Percentiles rank a stretch among this genome's conserved stretches.
These are phyloP conservation scores for Heterohyrax brucei DNA, from an alignment of 2,797 vertebrate species.

Conservation along the genomic window DNA sequence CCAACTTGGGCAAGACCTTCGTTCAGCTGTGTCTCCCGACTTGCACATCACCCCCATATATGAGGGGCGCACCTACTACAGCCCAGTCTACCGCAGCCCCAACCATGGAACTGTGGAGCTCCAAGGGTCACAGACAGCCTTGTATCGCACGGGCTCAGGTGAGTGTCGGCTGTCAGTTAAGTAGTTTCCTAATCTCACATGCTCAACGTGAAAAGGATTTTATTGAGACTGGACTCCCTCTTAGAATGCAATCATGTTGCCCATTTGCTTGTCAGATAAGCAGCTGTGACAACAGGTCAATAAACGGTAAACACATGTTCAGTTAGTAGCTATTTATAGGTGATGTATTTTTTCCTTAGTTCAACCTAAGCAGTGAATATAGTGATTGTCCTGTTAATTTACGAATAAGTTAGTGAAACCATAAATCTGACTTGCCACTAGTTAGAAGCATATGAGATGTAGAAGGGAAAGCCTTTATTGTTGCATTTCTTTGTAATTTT, in stretches of 20 bases:
- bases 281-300: slow-evolving; percentile 29
- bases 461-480: slow-evolving; percentile 60
- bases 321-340: slow-evolving; percentile 54
- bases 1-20: slow-evolving; percentile 95
- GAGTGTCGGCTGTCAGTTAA: slow-evolving; percentile 23
- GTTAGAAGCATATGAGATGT: not conserved
- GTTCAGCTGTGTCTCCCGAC: slow-evolving; percentile 95
- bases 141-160: slow-evolving; percentile 96
- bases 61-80: slow-evolving; percentile 96
- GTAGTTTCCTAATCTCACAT: not conserved
- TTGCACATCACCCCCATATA: slow-evolving; percentile 98
- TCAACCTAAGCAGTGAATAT: slow-evolving; percentile 62
- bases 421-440: slow-evolving; percentile 24
- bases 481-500: slow-evolving; percentile 49
- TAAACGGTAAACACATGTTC: slow-evolving; percentile 59
- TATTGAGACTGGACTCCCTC: not conserved
- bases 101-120: slow-evolving; percentile 94
- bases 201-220: not conserved
- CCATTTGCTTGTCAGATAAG: slow-evolving; percentile 55
- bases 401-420: slow-evolving; percentile 48
- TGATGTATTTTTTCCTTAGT: slow-evolving; percentile 61
- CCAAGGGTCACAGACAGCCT: slow-evolving; percentile 92
- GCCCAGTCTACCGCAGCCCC: slow-evolving; percentile 96
- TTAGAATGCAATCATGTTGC: slow-evolving; percentile 40
- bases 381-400: slow-evolving; percentile 68